Evolutionary conservation across 2,888 invertebrate species (phyloP).

Genomic region (Drosophila eohydei): DNA sequence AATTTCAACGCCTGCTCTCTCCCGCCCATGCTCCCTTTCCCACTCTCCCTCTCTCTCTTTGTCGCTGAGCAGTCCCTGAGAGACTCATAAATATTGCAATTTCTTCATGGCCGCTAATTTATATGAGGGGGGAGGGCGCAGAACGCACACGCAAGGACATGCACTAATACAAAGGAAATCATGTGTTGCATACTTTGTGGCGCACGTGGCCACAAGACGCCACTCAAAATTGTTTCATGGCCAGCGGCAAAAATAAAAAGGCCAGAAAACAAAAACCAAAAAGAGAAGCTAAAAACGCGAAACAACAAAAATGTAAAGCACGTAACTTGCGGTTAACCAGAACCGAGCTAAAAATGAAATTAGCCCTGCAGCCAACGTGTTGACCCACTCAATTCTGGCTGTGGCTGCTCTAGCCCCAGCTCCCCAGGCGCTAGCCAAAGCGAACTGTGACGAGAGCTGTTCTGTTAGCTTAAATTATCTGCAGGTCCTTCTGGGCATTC

Average conservation of each 20-base stretch:
- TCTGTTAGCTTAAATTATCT: conserved; percentile 70
- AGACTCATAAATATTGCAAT: conserved; percentile 82
- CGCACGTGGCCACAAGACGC: conserved; percentile 42
- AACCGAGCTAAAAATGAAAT: conserved; percentile 52
- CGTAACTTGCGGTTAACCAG: conserved; percentile 71
- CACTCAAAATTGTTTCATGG: conserved; percentile 68
- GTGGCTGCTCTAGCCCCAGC: conserved; percentile 1
- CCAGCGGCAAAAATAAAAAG: conserved; percentile 43
- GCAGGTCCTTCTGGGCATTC: conserved; percentile 64
- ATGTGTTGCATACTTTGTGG: conserved; percentile 61
- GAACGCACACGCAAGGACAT: conserved; percentile 42
- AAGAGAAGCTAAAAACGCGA: conserved; percentile 22
- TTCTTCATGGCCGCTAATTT: conserved; percentile 80
- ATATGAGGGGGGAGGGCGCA: conserved; percentile 45
- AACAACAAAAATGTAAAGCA: conserved; percentile 43
- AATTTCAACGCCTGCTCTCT: conserved; percentile 16
- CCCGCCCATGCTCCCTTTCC: neutral
- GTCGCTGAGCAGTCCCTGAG: conserved; percentile 50
- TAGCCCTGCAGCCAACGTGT: conserved; percentile 39
- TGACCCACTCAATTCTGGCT: conserved; percentile 48
- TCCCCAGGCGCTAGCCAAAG: conserved; percentile 29
- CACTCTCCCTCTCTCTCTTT: conserved; percentile 8
- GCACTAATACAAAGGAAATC: conserved; percentile 75
- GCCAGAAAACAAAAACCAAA: conserved; percentile 6
- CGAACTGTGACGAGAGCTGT: conserved; percentile 39